Evolutionary conservation across 2,113 vertebrate genomes (phyloP), one percentile per base, ranked within the genome.

Genomic region (Passer domesticus): DNA sequence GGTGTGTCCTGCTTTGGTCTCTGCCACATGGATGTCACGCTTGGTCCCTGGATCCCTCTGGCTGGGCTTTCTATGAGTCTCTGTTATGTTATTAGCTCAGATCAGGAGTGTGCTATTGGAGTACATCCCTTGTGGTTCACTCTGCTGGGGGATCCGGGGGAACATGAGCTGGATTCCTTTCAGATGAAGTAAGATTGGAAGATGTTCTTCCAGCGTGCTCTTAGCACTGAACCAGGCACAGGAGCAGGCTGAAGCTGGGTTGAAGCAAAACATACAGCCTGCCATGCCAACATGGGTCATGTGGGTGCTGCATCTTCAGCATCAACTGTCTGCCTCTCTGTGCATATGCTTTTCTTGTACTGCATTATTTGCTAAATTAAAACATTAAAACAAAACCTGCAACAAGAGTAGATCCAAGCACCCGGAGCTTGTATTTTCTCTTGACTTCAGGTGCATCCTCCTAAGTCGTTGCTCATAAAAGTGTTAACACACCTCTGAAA

Each of bases 191-290:
- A 44, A 43, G 55, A 43, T 8, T 47, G 53, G 44, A 55, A 64
- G 44, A 35, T 43, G 24, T 73, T 73, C 53, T 60, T 46, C 72
- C 23, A 35, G 20, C 25, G 17, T 7, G 35, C 52, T 52, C 80
- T 58, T 30, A 52, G 52, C 33, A n/a, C n/a, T 0, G 3, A 15
- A 7, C 41, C 4, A 13, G 1, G 2, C 20, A 10, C 11, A 80
- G 53, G 30, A 58, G 21, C 28, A 56, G 33, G 19, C 41, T 73
- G 22, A 66, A 83, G 21, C 30, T 80, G 58, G 23, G 41, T 35
- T 76, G 58, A 72, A 60, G 49, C 67, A 49, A 72, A 86, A 67
- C 4, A 2, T 13, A 15, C 8, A 55, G 43, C 20, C 18, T 83
- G 21, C 35, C 11, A 1, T 3, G 11, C 39, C 52, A 83, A 2